Conservation (phyloP, 2,797 vertebrate species). For the Aeoliscus strigatus region DNA sequence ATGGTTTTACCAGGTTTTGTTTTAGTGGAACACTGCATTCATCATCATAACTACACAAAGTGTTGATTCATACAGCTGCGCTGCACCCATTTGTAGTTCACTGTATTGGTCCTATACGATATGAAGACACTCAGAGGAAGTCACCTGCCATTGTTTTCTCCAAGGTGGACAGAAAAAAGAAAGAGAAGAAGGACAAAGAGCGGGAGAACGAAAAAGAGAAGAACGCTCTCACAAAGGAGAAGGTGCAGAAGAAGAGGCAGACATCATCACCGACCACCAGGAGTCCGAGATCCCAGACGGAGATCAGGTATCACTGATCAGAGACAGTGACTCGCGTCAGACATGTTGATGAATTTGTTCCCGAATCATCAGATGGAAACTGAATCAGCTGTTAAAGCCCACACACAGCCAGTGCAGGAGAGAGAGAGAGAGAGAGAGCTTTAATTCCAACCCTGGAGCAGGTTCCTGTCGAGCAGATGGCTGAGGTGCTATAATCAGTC, state of each 20-base stretch:
- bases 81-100: too few species aligned
- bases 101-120: too few species aligned
- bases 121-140: too few species aligned
- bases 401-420: not conserved
- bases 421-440: constrained; percentile 4
- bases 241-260: constrained; percentile 83
- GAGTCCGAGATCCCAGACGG: constrained; percentile 59
- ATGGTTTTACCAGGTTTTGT: too few species aligned
- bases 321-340: too few species aligned
- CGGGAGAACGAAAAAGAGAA: constrained; percentile 93
- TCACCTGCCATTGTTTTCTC: not conserved
- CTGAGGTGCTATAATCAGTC: constrained; percentile 16
- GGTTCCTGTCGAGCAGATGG: constrained; percentile 43
- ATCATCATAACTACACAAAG: too few species aligned
- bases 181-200: constrained; percentile 97
- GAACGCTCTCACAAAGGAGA: constrained; percentile 82
- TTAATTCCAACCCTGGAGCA: constrained; percentile 13
- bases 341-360: not conserved
- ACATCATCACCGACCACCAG: constrained; percentile 32
- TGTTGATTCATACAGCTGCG: too few species aligned
- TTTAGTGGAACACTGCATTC: too few species aligned
- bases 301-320: constrained; percentile 78
- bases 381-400: too few species aligned
- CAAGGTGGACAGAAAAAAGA: constrained; percentile 84
- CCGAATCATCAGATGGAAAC: not conserved